Conservation (phyloP, 2,113 vertebrate genomes). For the Actenoides lindsayi region DNA sequence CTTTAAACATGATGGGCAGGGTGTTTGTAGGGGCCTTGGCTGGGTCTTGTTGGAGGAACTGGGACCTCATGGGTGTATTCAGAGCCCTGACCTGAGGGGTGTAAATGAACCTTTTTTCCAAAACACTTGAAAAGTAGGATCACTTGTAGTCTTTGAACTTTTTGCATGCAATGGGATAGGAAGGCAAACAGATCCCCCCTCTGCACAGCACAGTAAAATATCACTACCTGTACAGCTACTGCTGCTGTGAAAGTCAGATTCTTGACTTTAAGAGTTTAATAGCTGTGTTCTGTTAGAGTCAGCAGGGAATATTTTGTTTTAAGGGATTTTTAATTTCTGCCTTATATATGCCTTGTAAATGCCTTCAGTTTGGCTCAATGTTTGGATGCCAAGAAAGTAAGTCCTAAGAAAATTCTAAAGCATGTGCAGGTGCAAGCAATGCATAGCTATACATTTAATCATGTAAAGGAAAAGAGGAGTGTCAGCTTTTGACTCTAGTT, state of each 20-base stretch:
- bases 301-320: not conserved
- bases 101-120: too few species aligned
- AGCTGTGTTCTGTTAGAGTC: not conserved
- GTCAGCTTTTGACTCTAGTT: not conserved
- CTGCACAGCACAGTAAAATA: not conserved
- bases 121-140: too few species aligned
- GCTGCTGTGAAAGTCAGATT: not conserved
- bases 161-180: not conserved
- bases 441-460: not conserved
- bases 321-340: not conserved
- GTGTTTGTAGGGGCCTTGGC: not conserved
- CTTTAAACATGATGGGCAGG: rapidly evolving
- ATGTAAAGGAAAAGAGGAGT: not conserved
- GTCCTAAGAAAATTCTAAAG: not conserved
- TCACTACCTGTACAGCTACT: rapidly evolving
- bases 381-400: not conserved
- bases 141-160: not conserved
- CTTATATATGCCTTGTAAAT: not conserved
- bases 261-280: not conserved
- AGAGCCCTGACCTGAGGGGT: not conserved
- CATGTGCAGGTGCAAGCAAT: not conserved
- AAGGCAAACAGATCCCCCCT: not conserved
- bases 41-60: not conserved
- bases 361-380: not conserved
- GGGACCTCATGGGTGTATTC: rapidly evolving